Evolutionary conservation across 2,113 vertebrate species (phyloP).

Genomic region (Sminthopsis crassicaudata): DNA sequence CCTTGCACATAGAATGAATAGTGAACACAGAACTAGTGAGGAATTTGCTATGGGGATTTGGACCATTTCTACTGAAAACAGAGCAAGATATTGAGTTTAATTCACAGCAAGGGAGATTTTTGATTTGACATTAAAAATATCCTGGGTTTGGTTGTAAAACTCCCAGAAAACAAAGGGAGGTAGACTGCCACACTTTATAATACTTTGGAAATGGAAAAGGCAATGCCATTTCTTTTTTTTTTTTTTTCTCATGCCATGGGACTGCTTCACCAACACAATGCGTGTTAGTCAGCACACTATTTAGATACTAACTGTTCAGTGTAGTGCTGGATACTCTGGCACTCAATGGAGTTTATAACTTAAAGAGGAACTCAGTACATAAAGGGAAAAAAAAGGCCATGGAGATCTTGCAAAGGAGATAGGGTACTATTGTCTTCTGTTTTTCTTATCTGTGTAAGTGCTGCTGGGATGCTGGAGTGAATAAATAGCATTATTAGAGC

Average conservation of each 20-base stretch:
- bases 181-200: neutral
- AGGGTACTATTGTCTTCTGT: neutral
- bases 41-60: neutral
- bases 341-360: neutral
- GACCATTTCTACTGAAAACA: neutral
- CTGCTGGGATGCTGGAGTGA: neutral
- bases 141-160: neutral
- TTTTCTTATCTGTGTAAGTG: slow-evolving; percentile 13
- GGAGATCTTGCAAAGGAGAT: neutral
- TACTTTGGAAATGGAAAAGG: neutral
- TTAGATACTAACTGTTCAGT: neutral
- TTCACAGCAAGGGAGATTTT: neutral
- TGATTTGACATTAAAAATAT: neutral
- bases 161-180: neutral
- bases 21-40: neutral
- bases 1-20: neutral
- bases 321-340: neutral
- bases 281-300: neutral
- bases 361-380: neutral
- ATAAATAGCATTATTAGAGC: neutral
- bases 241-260: neutral
- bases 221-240: neutral
- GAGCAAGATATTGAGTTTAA: neutral
- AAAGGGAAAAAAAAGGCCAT: neutral
- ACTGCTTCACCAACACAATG: neutral